phyloP scores from a whole-genome alignment of 2,888 invertebrate species.

The Abscondita cerata region DNA sequence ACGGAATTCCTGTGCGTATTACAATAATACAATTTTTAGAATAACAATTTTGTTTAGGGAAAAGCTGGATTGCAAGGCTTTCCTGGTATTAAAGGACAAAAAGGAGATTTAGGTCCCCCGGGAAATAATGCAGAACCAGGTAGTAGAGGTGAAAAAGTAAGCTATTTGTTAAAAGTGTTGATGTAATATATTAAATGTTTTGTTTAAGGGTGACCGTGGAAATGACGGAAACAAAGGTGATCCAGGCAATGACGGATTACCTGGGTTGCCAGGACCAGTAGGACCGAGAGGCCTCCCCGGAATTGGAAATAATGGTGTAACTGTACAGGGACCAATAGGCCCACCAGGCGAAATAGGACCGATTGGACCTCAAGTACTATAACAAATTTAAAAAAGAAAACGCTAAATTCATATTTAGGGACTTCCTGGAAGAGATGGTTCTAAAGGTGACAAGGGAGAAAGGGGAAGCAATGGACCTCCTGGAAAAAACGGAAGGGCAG shows the following conservation, averaged over 20 bases:
- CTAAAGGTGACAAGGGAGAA: slow-evolving; percentile 47
- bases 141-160: slow-evolving; percentile 56
- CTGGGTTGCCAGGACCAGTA: slow-evolving; percentile 49
- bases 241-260: slow-evolving; percentile 47
- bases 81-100: slow-evolving; percentile 56
- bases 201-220: slow-evolving; percentile 52
- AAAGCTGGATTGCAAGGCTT: slow-evolving; percentile 57
- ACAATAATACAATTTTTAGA: too few species aligned
- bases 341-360: slow-evolving; percentile 50
- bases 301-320: slow-evolving; percentile 7
- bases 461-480: slow-evolving; percentile 13
- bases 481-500: slow-evolving; percentile 60
- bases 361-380: slow-evolving; percentile 34
- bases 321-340: slow-evolving; percentile 26
- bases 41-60: slow-evolving; percentile 44
- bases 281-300: slow-evolving; percentile 53
- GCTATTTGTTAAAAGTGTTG: slow-evolving; percentile 13
- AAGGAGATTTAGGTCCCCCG: slow-evolving; percentile 58
- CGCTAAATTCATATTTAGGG: too few species aligned
- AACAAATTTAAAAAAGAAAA: too few species aligned
- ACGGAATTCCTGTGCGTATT: not conserved
- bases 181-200: not conserved
- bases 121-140: slow-evolving; percentile 61
- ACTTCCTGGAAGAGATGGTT: slow-evolving; percentile 39
- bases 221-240: slow-evolving; percentile 58